Conservation (phyloP, 2,888 invertebrate species). For the Auanema freiburgensis region DNA sequence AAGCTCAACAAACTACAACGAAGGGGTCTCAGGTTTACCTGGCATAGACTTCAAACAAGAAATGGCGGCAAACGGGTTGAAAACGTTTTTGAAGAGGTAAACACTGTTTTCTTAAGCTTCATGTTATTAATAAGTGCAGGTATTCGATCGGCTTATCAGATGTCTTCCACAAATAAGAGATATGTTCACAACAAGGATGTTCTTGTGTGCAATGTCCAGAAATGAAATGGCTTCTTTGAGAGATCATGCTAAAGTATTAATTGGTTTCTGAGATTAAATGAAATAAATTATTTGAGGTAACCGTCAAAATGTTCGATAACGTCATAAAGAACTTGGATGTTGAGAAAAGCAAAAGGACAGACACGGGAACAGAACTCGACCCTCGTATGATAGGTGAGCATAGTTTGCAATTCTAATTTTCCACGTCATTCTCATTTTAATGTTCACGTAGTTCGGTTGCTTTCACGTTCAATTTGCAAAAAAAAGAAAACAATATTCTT, state of each 20-base stretch:
- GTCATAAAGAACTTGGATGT: conserved; percentile 60
- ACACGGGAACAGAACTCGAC: conserved; percentile 55
- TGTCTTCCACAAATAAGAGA: conserved; percentile 56
- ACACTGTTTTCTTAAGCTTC: too few relatives aligned
- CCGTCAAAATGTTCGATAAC: conserved; percentile 57
- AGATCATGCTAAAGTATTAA: conserved; percentile 54
- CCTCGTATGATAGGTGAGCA: conserved; percentile 47
- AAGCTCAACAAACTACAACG: conserved; percentile 61
- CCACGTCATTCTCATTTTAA: not conserved
- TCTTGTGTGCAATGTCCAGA: conserved; percentile 61
- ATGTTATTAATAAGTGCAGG: conserved; percentile 25
- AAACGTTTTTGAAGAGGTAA: conserved; percentile 61
- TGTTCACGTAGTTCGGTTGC: not conserved
- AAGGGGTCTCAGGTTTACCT: conserved; percentile 58
- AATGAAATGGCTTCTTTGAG: conserved; percentile 52
- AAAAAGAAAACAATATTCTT: too few relatives aligned
- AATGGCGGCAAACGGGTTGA: conserved; percentile 63
- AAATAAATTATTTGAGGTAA: conserved; percentile 19
- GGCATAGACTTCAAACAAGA: conserved; percentile 62
- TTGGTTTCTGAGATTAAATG: not conserved
- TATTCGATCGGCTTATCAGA: conserved; percentile 51
- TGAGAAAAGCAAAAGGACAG: conserved; percentile 55
- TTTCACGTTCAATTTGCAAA: too few relatives aligned
- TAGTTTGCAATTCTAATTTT: not conserved
- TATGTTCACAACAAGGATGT: conserved; percentile 62